These are phyloP conservation scores for Merluccius polli DNA, from an alignment of 2,797 vertebrate species.

Conservation along the genomic window DNA sequence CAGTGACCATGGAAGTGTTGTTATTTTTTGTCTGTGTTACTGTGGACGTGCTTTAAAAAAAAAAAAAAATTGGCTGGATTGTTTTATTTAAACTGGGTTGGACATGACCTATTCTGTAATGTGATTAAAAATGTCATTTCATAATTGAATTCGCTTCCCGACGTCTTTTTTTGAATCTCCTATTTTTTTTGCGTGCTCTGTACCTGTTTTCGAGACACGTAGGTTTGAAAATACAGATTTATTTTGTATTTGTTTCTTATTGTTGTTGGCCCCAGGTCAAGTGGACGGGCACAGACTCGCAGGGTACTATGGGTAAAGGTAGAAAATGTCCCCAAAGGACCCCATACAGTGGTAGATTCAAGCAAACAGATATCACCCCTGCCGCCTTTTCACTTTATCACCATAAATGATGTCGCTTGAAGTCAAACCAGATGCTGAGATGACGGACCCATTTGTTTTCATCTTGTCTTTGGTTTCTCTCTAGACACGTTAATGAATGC, in stretches of 20 bases:
- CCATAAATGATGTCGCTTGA: slow-evolving; percentile 10
- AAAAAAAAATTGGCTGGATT: background rate
- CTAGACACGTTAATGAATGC: background rate
- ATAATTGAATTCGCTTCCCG: background rate
- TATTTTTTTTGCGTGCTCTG: background rate
- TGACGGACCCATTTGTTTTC: background rate
- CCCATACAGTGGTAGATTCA: slow-evolving; percentile 24
- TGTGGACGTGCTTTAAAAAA: background rate
- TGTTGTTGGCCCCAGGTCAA: background rate
- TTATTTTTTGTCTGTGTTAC: background rate
- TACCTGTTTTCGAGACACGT: background rate
- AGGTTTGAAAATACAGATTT: background rate
- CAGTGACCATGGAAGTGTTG: slow-evolving; percentile 13
- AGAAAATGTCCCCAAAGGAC: slow-evolving; percentile 25
- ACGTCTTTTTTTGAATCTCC: background rate
- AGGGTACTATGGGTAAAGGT: slow-evolving; percentile 17
- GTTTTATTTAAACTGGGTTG: background rate
- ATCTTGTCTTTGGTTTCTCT: background rate
- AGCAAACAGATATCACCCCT: slow-evolving; percentile 16
- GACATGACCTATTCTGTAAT: background rate
- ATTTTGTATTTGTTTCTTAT: background rate
- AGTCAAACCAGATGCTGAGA: slow-evolving; percentile 7
- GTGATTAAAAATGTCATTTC: background rate
- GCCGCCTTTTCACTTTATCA: slow-evolving; percentile 10
- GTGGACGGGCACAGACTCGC: background rate